A percentile compares a stretch with the other conserved stretches of the same genome.
These are phyloP conservation scores for Silurus asotus DNA, from an alignment of 2,113 vertebrate genomes.

Conservation along the genomic window DNA sequence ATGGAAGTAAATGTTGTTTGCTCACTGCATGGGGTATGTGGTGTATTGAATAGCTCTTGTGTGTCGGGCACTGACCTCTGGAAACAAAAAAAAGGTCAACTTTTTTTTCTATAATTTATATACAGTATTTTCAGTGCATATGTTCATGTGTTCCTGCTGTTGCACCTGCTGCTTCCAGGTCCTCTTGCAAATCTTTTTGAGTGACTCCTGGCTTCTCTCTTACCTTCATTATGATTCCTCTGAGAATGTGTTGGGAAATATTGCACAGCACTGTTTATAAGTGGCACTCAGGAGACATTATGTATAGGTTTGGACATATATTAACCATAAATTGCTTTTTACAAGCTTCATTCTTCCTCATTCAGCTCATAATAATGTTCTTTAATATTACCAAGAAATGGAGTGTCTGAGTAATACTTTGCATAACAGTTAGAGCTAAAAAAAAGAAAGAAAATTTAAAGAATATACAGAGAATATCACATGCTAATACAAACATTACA, in stretches of 20 bases:
- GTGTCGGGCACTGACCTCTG: not conserved
- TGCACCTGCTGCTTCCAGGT: too few relatives aligned
- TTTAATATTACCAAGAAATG: not conserved
- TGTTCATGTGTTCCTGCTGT: too few relatives aligned
- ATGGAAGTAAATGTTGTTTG: not conserved
- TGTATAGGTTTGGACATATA: not conserved
- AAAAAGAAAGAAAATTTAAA: not conserved
- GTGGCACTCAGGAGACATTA: not conserved
- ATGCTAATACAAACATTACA: not conserved
- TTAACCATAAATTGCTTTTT: not conserved
- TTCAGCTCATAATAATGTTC: not conserved
- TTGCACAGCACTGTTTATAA: not conserved
- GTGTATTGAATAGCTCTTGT: not conserved
- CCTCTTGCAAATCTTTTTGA: not conserved
- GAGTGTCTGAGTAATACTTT: too few relatives aligned
- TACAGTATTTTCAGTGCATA: not conserved
- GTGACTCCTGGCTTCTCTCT: not conserved
- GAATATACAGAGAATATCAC: not conserved
- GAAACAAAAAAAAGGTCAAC: too few relatives aligned
- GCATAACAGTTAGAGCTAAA: too few relatives aligned
- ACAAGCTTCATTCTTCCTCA: not conserved
- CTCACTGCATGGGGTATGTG: too few relatives aligned
- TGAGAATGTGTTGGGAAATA: not conserved
- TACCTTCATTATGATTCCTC: not conserved
- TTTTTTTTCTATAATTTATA: not conserved